These are phyloP conservation scores for Formicarius rufipectus DNA, from an alignment of 2,113 vertebrate genomes.

Conservation along the genomic window DNA sequence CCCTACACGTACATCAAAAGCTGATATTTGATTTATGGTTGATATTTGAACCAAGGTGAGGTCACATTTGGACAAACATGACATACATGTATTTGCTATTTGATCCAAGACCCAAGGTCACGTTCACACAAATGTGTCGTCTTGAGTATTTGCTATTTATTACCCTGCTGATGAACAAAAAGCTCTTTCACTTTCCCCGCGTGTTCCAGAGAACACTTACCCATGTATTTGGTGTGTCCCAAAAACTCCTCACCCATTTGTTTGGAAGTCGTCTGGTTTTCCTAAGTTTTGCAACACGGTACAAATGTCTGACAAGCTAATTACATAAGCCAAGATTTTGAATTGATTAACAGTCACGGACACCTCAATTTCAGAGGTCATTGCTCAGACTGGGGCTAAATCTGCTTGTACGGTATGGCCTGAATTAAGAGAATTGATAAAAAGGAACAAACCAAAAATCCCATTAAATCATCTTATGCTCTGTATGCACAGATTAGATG, in stretches of 20 bases:
- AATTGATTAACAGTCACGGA: background rate
- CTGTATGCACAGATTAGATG: background rate
- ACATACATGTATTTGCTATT: background rate
- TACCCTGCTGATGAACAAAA: background rate
- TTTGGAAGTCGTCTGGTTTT: background rate
- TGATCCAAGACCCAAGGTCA: slow-evolving; percentile 38
- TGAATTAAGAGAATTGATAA: background rate
- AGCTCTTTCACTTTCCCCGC: background rate
- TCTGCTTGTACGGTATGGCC: background rate
- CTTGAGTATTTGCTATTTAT: background rate
- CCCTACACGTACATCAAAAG: background rate
- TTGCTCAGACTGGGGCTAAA: background rate
- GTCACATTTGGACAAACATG: background rate
- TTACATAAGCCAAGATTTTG: background rate
- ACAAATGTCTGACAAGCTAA: background rate
- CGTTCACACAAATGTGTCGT: background rate
- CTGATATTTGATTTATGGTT: slow-evolving; percentile 12
- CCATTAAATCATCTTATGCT: background rate
- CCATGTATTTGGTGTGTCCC: background rate
- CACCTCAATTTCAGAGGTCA: background rate
- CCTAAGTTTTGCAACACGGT: background rate
- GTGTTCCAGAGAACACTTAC: background rate
- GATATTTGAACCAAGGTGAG: slow-evolving; percentile 26
- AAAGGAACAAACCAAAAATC: background rate
- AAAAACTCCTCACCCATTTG: background rate